phyloP scores from a whole-genome alignment of 2,797 vertebrate genomes.

The Balearica regulorum region DNA sequence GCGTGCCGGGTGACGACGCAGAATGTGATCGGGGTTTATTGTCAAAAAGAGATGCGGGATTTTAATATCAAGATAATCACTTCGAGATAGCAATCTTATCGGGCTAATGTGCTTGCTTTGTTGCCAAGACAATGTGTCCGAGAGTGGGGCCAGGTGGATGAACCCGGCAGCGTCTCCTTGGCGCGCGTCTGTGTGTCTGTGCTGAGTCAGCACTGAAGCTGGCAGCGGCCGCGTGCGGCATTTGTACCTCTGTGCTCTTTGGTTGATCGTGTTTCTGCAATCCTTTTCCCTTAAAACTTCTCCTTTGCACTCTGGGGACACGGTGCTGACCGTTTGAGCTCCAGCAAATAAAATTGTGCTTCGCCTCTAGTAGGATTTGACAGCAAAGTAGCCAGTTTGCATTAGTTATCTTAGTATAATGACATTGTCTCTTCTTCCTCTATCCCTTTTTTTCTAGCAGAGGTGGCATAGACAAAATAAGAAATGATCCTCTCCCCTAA shows the following conservation, averaged over 20 bases:
- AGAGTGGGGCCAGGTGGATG: neutral
- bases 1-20: fast-evolving
- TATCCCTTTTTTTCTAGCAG: neutral
- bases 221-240: fast-evolving
- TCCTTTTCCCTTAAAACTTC: neutral
- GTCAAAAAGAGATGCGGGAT: neutral
- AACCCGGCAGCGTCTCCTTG: fast-evolving
- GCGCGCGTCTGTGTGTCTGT: fast-evolving
- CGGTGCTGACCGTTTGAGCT: neutral
- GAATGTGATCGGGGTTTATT: neutral
- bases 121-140: neutral
- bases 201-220: fast-evolving
- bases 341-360: neutral
- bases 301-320: fast-evolving
- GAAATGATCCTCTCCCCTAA: neutral
- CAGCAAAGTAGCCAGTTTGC: neutral
- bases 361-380: neutral
- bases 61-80: neutral
- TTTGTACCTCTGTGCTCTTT: fast-evolving
- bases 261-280: fast-evolving
- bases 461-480: neutral
- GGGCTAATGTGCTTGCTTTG: neutral
- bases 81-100: neutral
- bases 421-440: fast-evolving
- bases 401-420: neutral